These are phyloP conservation scores for Sterna hirundo DNA, from an alignment of 2,113 vertebrate species.

Conservation along the genomic window DNA sequence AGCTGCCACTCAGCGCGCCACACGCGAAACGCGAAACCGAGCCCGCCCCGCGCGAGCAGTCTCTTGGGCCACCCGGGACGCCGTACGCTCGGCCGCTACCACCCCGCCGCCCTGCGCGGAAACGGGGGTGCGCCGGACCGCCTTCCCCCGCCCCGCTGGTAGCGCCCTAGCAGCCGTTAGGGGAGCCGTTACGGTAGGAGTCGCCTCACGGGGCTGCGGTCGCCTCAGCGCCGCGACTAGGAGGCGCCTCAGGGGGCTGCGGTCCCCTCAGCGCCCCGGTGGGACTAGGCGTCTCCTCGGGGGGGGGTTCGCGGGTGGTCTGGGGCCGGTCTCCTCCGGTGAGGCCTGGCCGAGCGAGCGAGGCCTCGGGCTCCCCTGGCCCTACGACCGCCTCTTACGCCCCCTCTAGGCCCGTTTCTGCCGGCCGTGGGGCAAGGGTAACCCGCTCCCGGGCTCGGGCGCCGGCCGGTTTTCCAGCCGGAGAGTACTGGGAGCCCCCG, in stretches of 20 bases:
- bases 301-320: background rate
- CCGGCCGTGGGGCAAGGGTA: background rate
- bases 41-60: background rate
- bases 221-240: background rate
- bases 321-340: no score
- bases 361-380: background rate
- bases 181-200: background rate
- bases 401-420: background rate
- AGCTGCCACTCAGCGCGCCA: background rate
- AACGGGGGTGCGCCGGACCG: background rate
- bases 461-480: background rate
- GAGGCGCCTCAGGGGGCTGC: fast-evolving
- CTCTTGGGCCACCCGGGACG: slow-evolving; percentile 6
- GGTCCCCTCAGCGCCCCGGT: background rate
- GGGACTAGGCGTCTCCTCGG: fast-evolving
- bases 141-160: background rate
- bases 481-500: background rate
- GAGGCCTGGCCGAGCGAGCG: no score
- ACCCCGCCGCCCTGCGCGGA: background rate
- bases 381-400: no score
- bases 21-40: slow-evolving; percentile 16
- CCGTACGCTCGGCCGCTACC: slow-evolving; percentile 14
- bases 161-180: background rate
- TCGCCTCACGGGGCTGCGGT: fast-evolving
- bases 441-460: background rate